Evolutionary conservation across 2,888 invertebrate species (phyloP).

Genomic region (Agriotes lineatus): DNA sequence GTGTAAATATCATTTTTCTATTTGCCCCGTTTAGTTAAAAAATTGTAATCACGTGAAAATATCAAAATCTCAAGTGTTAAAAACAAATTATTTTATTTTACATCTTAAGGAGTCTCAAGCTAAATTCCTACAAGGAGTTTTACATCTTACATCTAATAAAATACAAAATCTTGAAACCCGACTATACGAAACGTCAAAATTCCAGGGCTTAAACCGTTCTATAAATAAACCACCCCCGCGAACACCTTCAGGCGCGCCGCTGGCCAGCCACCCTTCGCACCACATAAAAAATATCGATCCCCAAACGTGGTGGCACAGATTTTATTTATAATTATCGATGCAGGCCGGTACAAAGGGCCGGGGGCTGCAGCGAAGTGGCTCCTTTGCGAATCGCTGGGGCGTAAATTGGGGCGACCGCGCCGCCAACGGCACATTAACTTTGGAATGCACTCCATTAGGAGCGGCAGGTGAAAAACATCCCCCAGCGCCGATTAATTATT

Average conservation of each 20-base stretch:
- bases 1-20: no score
- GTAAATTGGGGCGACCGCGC: slow-evolving; percentile 6
- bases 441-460: neutral
- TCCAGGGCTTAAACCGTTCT: no score
- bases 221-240: neutral
- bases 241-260: neutral
- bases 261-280: neutral
- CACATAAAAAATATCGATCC: no score
- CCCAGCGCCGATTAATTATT: neutral
- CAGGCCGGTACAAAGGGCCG: neutral
- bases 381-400: neutral
- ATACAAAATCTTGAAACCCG: no score
- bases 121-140: no score
- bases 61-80: no score
- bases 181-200: no score
- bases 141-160: no score
- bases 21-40: no score
- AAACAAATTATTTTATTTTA: no score
- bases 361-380: neutral
- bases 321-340: neutral
- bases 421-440: neutral
- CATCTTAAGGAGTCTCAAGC: no score
- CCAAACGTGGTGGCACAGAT: neutral
- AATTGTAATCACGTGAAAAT: no score
- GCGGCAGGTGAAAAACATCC: neutral